Base-by-base conservation (phyloP, 2,113 vertebrate genomes). In the Plestiodon gilberti region DNA sequence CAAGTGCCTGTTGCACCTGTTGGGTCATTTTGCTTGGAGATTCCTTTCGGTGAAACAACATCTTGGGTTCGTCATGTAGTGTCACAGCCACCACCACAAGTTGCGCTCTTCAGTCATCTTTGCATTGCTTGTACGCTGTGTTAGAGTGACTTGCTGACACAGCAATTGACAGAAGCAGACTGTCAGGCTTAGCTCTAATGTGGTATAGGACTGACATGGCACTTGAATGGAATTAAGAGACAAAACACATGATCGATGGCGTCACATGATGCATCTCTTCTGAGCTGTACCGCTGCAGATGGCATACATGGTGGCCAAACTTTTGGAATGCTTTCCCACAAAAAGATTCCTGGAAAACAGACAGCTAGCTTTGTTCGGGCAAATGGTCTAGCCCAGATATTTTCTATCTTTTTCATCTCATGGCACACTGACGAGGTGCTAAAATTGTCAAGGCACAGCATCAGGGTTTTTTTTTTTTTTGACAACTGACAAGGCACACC, bases 1-100 rank as follows among this genome's bases (percentile, higher is more conserved):
- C 61, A 55, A 71, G 59, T 62, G 38, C 30, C 55, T 33, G 17
- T 64, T 82, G 23, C 0, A 70, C 11, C 18, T 88, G 2, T 48
- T 80, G 57, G 28, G 59, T 78, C 73, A 23, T 77, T 90, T 88
- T 90, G 55, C 64, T 77, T 89, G 43, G 61, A 83, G 73, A 76
- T 6, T 4, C 7, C 2, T n/a, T 64, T 65, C n/a, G 14, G 28
- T 33, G 28, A n/a, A 70, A 70, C 43, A 85, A 22, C 62, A 30
- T 30, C 17, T 13, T 33, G 71, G 35, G 59, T 33, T 30, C 25
- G 48, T 23, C n/a, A 55, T 78, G 17, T 10, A 25, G 28, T 23
- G 67, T 59, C 35, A 40, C 48, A 13, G 17, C 22, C 48, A 57
- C 57, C 23, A 43, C 43, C 20, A 22, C 3, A 43, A 78, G 18